A percentile compares a stretch with the other conserved stretches of the same genome.
Evolutionary conservation across 2,888 invertebrate genomes (phyloP).

Genomic region (Thera britannica): DNA sequence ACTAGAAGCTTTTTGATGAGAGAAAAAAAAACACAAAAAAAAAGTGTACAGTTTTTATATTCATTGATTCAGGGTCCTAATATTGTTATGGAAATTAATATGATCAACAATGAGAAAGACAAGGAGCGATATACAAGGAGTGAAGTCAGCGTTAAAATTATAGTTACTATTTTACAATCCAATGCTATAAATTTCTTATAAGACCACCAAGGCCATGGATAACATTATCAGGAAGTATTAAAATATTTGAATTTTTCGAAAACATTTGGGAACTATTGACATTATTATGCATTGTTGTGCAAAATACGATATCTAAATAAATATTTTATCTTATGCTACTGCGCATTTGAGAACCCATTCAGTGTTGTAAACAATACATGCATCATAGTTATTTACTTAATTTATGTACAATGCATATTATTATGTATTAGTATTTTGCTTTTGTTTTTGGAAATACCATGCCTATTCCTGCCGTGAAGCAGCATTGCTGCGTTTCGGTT

Average conservation of each 20-base stretch:
- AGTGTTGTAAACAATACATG: constrained; percentile 6
- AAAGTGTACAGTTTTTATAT: too few species aligned
- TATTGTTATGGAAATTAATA: too few species aligned
- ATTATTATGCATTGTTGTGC: constrained; percentile 9
- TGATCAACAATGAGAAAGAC: too few species aligned
- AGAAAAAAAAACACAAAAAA: too few species aligned
- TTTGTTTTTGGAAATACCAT: too few species aligned
- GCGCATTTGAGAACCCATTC: constrained; percentile 16
- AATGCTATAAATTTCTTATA: constrained; percentile 12
- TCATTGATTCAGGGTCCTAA: too few species aligned
- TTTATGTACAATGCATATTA: background rate
- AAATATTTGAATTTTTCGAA: constrained; percentile 10
- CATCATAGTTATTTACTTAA: background rate
- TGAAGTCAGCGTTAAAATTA: too few species aligned
- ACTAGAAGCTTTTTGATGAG: too few species aligned
- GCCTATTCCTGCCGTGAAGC: too few species aligned
- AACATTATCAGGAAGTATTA: constrained; percentile 31
- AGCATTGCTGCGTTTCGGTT: too few species aligned
- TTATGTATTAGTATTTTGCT: too few species aligned
- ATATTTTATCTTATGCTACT: constrained; percentile 13
- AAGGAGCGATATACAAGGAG: too few species aligned
- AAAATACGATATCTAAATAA: constrained; percentile 9
- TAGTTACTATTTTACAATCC: background rate
- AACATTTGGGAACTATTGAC: constrained; percentile 19
- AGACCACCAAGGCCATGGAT: constrained; percentile 41